These are phyloP conservation scores for Halesus radiatus DNA, from an alignment of 1,140 invertebrate species.

Conservation along the genomic window DNA sequence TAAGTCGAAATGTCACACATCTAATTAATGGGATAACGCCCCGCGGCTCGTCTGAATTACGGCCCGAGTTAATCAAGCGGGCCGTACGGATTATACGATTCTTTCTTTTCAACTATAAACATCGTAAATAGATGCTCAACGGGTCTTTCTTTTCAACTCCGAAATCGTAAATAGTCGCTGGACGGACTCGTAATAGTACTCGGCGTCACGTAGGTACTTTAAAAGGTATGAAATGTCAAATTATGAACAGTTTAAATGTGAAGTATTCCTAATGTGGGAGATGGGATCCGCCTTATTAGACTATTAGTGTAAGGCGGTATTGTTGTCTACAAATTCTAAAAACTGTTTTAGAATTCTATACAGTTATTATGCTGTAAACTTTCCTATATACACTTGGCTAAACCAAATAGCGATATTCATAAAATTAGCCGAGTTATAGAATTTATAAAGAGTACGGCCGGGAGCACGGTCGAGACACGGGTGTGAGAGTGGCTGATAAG, in stretches of 20 bases:
- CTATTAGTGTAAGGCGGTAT: neutral
- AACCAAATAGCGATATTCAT: too few relatives aligned
- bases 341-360: too few relatives aligned
- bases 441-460: too few relatives aligned
- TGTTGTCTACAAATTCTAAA: too few relatives aligned
- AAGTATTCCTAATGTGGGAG: neutral
- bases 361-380: too few relatives aligned
- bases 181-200: neutral
- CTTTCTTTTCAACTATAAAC: conserved; percentile 30
- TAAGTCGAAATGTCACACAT: conserved; percentile 42
- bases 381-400: too few relatives aligned
- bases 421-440: too few relatives aligned
- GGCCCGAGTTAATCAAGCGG: conserved; percentile 38
- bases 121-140: conserved; percentile 24
- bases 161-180: conserved; percentile 26
- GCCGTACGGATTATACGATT: conserved; percentile 24
- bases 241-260: neutral
- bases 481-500: too few relatives aligned
- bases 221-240: conserved; percentile 4
- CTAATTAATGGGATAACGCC: conserved; percentile 39
- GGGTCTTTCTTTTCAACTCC: conserved; percentile 27
- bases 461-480: too few relatives aligned
- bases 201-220: neutral
- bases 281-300: neutral
- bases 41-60: conserved; percentile 38